Conservation (phyloP, 30 jellyfish, hydroid and myxozoan genomes). For the Aurelia sp. region DNA sequence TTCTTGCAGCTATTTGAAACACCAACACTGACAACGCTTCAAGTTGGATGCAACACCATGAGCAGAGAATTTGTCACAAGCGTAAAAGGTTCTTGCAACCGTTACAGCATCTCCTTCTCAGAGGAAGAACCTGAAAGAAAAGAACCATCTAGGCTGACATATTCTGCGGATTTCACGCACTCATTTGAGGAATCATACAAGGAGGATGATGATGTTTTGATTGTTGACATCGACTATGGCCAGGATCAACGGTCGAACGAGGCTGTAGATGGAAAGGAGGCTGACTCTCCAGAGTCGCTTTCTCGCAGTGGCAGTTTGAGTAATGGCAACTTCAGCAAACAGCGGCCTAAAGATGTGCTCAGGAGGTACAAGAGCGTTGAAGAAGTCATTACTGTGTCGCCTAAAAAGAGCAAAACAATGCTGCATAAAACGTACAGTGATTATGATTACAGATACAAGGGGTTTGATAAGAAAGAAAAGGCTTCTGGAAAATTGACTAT, state of each 20-base stretch:
- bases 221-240: conserved; percentile 58
- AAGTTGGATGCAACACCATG: background rate
- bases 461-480: background rate
- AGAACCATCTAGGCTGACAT: conserved; percentile 29
- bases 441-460: conserved; percentile 31
- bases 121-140: conserved; percentile 32
- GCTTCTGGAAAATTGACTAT: conserved; percentile 12
- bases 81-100: conserved; percentile 11
- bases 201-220: conserved; percentile 36
- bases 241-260: background rate
- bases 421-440: conserved; percentile 35
- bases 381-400: conserved; percentile 37
- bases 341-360: conserved; percentile 32
- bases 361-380: conserved; percentile 56
- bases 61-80: conserved; percentile 27
- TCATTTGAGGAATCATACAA: conserved; percentile 45
- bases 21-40: too few relatives aligned
- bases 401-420: background rate
- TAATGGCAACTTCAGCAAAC: conserved; percentile 10
- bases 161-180: conserved; percentile 52
- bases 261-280: conserved; percentile 12
- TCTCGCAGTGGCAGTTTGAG: conserved; percentile 26
- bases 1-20: too few relatives aligned
- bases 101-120: conserved; percentile 34
- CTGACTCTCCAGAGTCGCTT: conserved; percentile 30